Evolutionary conservation across 2,888 invertebrate genomes (phyloP), one percentile per base, ranked within the genome.

Genomic region (Sinotaia quadrata): DNA sequence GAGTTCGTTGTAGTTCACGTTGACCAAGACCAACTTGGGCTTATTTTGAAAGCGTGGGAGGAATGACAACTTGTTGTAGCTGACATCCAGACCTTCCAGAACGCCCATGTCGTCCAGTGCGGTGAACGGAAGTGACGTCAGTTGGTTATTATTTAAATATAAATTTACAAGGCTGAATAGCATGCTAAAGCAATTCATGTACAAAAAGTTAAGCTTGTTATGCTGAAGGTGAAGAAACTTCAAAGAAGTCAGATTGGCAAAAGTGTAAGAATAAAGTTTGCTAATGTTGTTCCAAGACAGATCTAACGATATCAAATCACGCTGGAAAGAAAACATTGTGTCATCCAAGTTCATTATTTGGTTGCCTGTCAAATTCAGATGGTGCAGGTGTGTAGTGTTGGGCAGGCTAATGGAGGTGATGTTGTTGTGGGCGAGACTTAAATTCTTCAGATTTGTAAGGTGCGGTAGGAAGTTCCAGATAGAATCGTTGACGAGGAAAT

Each of bases 381-480:
- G n/a, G 8, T 27, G 27, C 29, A 72, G 36, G 24, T 54, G 18
- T 0, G 4, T 24, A 18, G 33, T 36, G 21, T 57, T 24, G 15
- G 59, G 37, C 15, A 72, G 15, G 8, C 37, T 52, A 10, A 37
- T 41, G 47, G 8, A 8, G 47, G 47, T 47, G 29, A 72, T 33
- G n/a, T 12, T 27, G 52, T 72, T 72, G 33, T n/a, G 10, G 24
- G 61, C 34, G 2, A 72, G 60, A 51, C 51, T 15, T 15, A 72
- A 62, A 8, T 29, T 54, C 37, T 18, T 7, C 31, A 72, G 57
- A 2, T 18, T 31, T 5, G 59, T 29, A 4, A 63, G 27, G 3
- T 34, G 51, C 5, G 61, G 52, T 4, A 68, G 51, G 27, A 60
- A 56, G n/a, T 33, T 10, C 72, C 72, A 72, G 8, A 72, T 7